phyloP scores from a whole-genome alignment of 64 coral and sea anemone species.

The Pocillopora verrucosa region DNA sequence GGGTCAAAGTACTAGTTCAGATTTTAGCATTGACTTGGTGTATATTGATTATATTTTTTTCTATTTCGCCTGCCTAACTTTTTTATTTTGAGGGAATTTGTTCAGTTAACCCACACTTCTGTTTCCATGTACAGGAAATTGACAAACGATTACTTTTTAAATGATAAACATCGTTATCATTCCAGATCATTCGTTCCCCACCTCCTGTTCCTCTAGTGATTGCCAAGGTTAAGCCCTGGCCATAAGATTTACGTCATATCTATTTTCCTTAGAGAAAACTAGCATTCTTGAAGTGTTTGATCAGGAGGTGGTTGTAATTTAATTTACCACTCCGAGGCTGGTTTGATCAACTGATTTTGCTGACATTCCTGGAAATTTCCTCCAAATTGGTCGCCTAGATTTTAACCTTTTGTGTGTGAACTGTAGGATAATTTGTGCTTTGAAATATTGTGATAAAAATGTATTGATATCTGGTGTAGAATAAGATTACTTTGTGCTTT shows the following conservation, averaged over 20 bases:
- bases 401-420: not conserved
- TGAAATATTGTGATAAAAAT: not conserved
- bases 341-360: not conserved
- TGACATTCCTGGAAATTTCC: not conserved
- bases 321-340: not conserved
- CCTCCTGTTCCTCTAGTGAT: too few relatives aligned
- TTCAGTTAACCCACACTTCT: too few relatives aligned
- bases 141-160: not conserved
- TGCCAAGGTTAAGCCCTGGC: slow-evolving; percentile 6
- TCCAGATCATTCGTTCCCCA: not conserved
- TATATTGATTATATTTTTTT: not conserved
- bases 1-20: not conserved
- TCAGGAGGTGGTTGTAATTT: not conserved
- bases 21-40: not conserved
- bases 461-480: too few relatives aligned
- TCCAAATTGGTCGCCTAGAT: not conserved
- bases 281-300: not conserved
- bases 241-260: not conserved
- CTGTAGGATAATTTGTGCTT: not conserved
- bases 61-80: not conserved
- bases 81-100: not conserved
- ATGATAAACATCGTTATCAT: not conserved
- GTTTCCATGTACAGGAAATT: not conserved
- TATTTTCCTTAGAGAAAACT: not conserved
- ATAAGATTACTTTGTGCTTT: too few relatives aligned